phyloP scores from a whole-genome alignment of 2,888 invertebrate species.

The Listrodromus nycthemerus region DNA sequence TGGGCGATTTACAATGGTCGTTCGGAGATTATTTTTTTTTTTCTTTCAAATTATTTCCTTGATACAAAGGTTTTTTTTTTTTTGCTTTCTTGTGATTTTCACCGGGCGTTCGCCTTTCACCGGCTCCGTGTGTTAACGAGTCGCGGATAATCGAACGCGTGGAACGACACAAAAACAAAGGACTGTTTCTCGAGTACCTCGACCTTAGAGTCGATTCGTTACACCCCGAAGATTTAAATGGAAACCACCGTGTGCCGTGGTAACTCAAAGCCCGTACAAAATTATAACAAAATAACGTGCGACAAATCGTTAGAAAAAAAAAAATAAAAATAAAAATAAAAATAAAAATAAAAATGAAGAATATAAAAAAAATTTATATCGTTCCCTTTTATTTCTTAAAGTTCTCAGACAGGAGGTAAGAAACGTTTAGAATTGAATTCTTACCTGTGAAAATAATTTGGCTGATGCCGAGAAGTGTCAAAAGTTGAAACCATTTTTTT shows the following conservation, averaged over 20 bases:
- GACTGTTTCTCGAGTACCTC: conserved; percentile 18
- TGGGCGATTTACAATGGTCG: conserved; percentile 20
- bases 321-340: too few species aligned
- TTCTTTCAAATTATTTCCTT: conserved; percentile 40
- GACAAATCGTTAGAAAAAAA: too few species aligned
- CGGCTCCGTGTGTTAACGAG: not conserved
- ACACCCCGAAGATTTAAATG: conserved; percentile 22
- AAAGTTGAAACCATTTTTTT: too few species aligned
- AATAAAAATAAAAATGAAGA: too few species aligned
- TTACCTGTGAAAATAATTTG: too few species aligned
- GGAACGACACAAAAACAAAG: conserved; percentile 21
- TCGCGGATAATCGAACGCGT: conserved; percentile 39
- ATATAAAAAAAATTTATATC: too few species aligned
- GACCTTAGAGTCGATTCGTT: conserved; percentile 51
- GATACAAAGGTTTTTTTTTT: conserved; percentile 42
- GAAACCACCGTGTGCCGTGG: not conserved
- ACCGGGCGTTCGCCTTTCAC: conserved; percentile 50
- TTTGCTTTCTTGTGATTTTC: conserved; percentile 38
- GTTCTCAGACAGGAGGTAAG: too few species aligned
- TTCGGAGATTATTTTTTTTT: conserved; percentile 19
- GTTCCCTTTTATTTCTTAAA: too few species aligned
- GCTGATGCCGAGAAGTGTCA: too few species aligned
- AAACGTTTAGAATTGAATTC: too few species aligned
- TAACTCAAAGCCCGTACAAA: not conserved
- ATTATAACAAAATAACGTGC: not conserved